Conservation (phyloP, 2,888 invertebrate genomes). For the Priocnemis perturbator region DNA sequence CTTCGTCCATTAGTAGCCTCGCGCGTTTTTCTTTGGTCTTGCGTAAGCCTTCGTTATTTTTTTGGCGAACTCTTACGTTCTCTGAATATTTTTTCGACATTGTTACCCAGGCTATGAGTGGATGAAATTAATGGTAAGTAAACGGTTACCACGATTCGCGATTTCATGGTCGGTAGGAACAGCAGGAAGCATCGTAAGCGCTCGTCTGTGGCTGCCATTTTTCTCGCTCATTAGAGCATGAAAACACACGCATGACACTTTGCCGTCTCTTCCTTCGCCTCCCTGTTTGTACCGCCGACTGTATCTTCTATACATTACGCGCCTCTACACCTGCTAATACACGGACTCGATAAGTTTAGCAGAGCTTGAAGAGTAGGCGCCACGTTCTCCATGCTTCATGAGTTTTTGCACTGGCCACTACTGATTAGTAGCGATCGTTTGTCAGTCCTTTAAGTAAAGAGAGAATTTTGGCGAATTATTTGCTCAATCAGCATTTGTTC, state of each 20-base stretch:
- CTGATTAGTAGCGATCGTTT: too few species aligned
- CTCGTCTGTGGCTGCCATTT: constrained; percentile 46
- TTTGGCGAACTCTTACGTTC: too few species aligned
- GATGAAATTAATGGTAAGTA: too few species aligned
- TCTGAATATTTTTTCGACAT: too few species aligned
- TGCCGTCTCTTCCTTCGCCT: constrained; percentile 15
- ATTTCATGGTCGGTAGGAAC: too few species aligned
- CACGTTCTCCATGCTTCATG: not conserved
- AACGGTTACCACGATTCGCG: too few species aligned
- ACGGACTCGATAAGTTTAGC: constrained; percentile 49
- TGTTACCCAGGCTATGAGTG: too few species aligned
- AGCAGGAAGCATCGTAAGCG: constrained; percentile 32
- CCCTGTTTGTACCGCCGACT: constrained; percentile 19
- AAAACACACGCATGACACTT: constrained; percentile 38
- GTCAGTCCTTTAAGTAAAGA: too few species aligned
- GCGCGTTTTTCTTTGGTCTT: constrained; percentile 36
- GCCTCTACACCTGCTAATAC: constrained; percentile 36
- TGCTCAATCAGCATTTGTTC: too few species aligned
- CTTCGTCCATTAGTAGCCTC: constrained; percentile 46
- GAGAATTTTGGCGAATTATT: too few species aligned
- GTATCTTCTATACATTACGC: constrained; percentile 39
- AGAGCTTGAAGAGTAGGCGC: not conserved
- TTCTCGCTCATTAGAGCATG: constrained; percentile 54
- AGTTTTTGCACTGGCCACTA: not conserved
- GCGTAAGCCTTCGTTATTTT: too few species aligned